Conservation (phyloP, 2,113 vertebrate species). For the Hucho hucho region DNA sequence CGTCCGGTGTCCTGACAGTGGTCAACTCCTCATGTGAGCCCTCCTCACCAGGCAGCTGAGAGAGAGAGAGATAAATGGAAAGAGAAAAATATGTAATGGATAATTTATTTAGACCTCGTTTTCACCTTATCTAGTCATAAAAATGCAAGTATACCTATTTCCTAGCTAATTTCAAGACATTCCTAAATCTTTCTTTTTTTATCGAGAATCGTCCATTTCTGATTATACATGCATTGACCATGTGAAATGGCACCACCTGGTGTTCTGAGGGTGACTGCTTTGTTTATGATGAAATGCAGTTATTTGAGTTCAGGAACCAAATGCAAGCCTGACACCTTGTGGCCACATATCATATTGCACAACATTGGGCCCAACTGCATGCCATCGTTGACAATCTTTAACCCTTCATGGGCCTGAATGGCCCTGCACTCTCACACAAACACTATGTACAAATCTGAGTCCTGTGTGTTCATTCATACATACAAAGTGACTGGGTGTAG, state of each 20-base stretch:
- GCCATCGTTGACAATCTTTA: not conserved
- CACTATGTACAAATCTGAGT: not conserved
- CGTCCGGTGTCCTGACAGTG: conserved; percentile 48
- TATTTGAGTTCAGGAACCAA: not conserved
- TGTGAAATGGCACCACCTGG: conserved; percentile 26
- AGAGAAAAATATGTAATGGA: not conserved
- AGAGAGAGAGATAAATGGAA: not conserved
- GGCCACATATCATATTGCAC: not conserved
- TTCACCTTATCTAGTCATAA: no score
- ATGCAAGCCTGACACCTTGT: conserved; percentile 19
- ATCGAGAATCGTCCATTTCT: not conserved
- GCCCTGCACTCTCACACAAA: no score
- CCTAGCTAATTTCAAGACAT: not conserved
- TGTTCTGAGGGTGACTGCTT: conserved; percentile 15
- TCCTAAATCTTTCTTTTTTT: not conserved
- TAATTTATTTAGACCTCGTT: not conserved
- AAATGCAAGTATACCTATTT: no score
- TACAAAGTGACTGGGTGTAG: not conserved
- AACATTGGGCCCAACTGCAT: not conserved
- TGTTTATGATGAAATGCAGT: not conserved
- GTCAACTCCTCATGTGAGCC: conserved; percentile 43
- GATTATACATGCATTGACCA: not conserved
- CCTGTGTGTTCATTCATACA: not conserved
- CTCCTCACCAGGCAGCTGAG: conserved; percentile 71
- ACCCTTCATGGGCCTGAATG: not conserved